Base-by-base conservation (phyloP, 2,113 vertebrate genomes). In the Nestor notabilis region DNA sequence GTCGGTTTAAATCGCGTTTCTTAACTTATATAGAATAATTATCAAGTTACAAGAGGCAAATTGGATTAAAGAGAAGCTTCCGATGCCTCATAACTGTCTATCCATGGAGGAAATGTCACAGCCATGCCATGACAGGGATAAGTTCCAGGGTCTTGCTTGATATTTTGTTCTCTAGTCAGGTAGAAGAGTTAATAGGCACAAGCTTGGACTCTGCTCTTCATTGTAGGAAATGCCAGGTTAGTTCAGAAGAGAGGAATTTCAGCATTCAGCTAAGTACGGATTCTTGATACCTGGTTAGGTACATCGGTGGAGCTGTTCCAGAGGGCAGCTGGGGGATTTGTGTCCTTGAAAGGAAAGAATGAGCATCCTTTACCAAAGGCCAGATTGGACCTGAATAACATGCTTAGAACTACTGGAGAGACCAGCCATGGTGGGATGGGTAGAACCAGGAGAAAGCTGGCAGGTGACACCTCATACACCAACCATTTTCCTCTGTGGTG, bases 341-440 rank as follows among this genome's bases (percentile, higher is more conserved):
- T 31, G 21, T 24, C 72, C 39, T 27, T n/a, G 1, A 49, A 69
- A 82, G 41, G 5, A 29, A 46, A 19, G 77, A 41, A 21, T 5
- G 37, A n/a, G 43, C 20, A 25, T 56, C 5, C 0, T 1, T 49
- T 49, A 0, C 58, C 41, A 44, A 60, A 29, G 43, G 24, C 9
- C 33, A 27, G 39, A 9, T 8, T 6, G 47, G 53, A 8, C 11
- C 21, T n/a, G 28, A 27, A 1, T 19, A 1, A 17, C 20, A 1
- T 8, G 9, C 31, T 39, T n/a, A 41, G 41, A 89, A n/a, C 11
- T 31, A 0, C n/a, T 29, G 0, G 0, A 60, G 58, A 56, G 43
- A 25, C 0, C 7, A 24, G 56, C 60, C 33, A 0, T 33, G 64
- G 50, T 76, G 89, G 56, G 84, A 21, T 53, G 84, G 56, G n/a